phyloP scores from a whole-genome alignment of 2,113 vertebrate genomes.

The Sander vitreus region DNA sequence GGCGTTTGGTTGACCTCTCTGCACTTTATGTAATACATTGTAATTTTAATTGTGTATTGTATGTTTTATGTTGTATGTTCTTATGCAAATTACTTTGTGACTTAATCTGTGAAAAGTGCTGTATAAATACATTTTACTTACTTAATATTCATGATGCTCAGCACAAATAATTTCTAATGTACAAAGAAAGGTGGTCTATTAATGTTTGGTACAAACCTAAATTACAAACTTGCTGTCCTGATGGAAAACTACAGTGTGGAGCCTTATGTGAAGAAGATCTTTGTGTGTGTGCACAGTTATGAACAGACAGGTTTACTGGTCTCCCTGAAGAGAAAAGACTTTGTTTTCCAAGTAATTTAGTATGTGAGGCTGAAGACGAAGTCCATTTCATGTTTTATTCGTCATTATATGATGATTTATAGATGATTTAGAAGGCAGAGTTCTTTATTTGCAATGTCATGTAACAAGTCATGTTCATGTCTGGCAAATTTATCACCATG shows the following conservation, averaged over 20 bases:
- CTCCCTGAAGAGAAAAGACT: too few species aligned
- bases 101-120: too few species aligned
- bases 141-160: not conserved
- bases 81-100: too few species aligned
- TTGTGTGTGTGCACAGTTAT: not conserved
- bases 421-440: too few species aligned
- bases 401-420: not conserved
- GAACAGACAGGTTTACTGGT: not conserved
- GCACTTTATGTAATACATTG: too few species aligned
- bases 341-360: not conserved
- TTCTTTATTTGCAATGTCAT: too few species aligned
- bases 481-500: not conserved
- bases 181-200: not conserved
- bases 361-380: not conserved
- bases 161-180: not conserved
- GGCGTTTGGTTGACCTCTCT: too few species aligned
- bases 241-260: too few species aligned
- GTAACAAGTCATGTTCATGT: too few species aligned
- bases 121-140: too few species aligned
- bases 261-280: not conserved
- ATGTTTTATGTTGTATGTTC: too few species aligned
- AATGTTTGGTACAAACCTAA: not conserved
- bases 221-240: not conserved
- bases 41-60: too few species aligned
- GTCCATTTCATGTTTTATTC: not conserved